These are phyloP conservation scores for Sphaerodactylus townsendi DNA, from an alignment of 2,113 vertebrate species.

Conservation along the genomic window DNA sequence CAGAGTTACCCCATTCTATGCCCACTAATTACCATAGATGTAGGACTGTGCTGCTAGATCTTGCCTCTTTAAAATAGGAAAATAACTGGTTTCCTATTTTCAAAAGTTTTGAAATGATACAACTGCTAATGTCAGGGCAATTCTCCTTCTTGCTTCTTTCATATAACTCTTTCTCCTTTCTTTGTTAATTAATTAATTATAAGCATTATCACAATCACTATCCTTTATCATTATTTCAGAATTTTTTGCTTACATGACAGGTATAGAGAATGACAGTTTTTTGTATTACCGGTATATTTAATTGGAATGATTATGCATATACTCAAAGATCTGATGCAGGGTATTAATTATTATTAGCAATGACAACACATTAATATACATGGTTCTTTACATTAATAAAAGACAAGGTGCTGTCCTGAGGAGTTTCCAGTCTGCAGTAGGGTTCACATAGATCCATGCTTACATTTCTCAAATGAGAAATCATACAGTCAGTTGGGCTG, in stretches of 20 bases:
- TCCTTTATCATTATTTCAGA: neutral
- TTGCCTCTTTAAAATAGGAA: neutral
- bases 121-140: neutral
- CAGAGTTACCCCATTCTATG: too few species aligned
- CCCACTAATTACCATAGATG: too few species aligned
- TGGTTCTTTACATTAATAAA: neutral
- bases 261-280: neutral
- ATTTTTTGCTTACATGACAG: neutral
- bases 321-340: neutral
- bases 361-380: neutral
- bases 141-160: neutral
- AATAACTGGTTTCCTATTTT: neutral
- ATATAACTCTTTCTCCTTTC: neutral
- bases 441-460: neutral
- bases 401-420: neutral
- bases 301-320: neutral
- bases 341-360: neutral
- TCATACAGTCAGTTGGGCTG: conserved; percentile 2
- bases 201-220: too few species aligned
- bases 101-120: neutral
- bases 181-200: neutral
- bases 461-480: neutral
- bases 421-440: neutral
- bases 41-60: neutral
- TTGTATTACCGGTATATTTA: neutral